Conservation (phyloP, 2,797 vertebrate genomes). For the Huso huso region DNA sequence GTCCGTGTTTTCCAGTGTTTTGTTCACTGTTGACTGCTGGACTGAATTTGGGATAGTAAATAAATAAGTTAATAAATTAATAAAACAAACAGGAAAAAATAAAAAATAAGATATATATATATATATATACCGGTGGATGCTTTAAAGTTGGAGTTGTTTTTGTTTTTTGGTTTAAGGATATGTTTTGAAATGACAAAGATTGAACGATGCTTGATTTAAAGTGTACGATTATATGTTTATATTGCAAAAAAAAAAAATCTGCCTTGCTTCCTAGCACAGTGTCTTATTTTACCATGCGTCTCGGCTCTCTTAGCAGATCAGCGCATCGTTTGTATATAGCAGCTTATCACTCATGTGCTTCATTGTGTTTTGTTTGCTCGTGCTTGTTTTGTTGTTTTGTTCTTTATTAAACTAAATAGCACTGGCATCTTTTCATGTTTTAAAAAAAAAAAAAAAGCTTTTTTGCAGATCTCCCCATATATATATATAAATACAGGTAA, state of each 20-base stretch:
- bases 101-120: conserved; percentile 23
- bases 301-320: conserved; percentile 19
- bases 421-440: conserved; percentile 12
- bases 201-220: background rate
- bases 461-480: background rate
- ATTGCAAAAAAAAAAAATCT: conserved; percentile 20
- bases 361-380: conserved; percentile 44
- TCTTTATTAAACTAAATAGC: conserved; percentile 31
- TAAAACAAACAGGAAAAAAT: background rate
- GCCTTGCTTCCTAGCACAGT: conserved; percentile 24
- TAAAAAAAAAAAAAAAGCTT: conserved; percentile 8
- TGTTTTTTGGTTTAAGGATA: background rate
- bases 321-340: conserved; percentile 44
- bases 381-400: conserved; percentile 26
- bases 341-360: conserved; percentile 34
- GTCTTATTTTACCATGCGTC: conserved; percentile 9
- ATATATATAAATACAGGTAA: background rate
- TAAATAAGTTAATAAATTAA: background rate
- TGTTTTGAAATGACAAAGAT: background rate
- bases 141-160: background rate
- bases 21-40: background rate
- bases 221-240: conserved; percentile 29
- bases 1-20: too few relatives aligned
- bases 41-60: too few relatives aligned
- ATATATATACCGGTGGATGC: conserved; percentile 13